Evolutionary conservation across 2,888 invertebrate species (phyloP), one percentile per base, ranked within the genome.

Genomic region (Apeira syringaria): DNA sequence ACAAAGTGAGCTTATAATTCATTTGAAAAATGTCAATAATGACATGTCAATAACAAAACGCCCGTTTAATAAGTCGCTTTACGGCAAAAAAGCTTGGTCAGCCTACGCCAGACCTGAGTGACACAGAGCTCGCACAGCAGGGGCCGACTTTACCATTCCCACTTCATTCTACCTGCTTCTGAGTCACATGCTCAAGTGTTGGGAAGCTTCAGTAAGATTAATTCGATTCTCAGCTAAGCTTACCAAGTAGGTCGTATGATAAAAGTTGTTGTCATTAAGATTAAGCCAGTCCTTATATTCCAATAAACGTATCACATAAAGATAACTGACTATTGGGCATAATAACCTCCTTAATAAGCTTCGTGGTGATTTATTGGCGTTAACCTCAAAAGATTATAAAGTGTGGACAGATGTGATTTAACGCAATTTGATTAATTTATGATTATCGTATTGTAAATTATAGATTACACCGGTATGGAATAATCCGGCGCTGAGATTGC

Each of bases 61-160:
- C 57, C 57, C 50, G 55, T 47, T 53, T 47, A 26, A 28, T 36
- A 30, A 27, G 31, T 30, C 20, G 34, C 36, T 49, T 40, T 39
- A 47, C 40, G 56, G 67, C 68, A 68, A 74, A 69, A 69, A 67
- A 68, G 50, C 44, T 35, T 57, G 61, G 61, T 56, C 60, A 57
- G 41, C 54, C 48, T 55, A 55, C 60, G 56, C 59, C 61, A 60
- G 58, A 62, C 59, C 63, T 78, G 83, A 87, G 83, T 86, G 86
- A 86, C 85, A 77, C 69, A 67, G 67, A 68, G 55, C 65, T 63
- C 61, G 53, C 81, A 24, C 85, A 51, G 65, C 83, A 66, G 84
- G 86, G 76, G 56, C 66, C 59, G 53, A 56, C 58, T 80, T 80
- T 77, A 74, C 73, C 75, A 77, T 80, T 79, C 79, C 73, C 74